phyloP scores from a whole-genome alignment of 2,797 vertebrate species.

The Cirrhinus mrigala region DNA sequence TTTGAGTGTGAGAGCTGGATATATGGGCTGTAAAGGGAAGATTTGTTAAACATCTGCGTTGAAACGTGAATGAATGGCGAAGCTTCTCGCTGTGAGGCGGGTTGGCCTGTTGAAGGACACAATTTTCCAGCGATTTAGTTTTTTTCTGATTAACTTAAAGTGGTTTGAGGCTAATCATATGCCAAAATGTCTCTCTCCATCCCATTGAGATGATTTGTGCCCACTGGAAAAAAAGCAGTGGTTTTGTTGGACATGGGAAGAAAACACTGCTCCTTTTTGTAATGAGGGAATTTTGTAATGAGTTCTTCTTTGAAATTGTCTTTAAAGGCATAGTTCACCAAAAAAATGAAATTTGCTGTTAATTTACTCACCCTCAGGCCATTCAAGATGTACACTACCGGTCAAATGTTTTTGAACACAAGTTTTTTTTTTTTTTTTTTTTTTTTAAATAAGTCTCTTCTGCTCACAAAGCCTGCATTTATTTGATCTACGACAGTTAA shows the following conservation, averaged over 20 bases:
- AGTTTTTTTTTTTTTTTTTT: too few relatives aligned
- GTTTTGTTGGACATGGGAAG: slow-evolving; percentile 3
- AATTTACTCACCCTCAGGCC: neutral
- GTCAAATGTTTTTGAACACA: too few relatives aligned
- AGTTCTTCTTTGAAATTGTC: too few relatives aligned
- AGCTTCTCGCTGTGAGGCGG: neutral
- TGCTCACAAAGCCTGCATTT: too few relatives aligned
- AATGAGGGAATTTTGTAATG: too few relatives aligned
- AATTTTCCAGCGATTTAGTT: neutral
- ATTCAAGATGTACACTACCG: neutral
- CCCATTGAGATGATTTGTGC: neutral
- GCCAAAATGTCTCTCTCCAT: neutral
- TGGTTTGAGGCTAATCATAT: slow-evolving; percentile 24
- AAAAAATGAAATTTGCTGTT: neutral
- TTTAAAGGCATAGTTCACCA: neutral
- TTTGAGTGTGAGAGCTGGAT: slow-evolving; percentile 40
- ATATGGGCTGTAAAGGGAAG: slow-evolving; percentile 16
- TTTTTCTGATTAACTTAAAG: neutral
- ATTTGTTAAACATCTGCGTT: slow-evolving; percentile 24
- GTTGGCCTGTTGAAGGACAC: neutral
- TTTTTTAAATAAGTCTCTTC: too few relatives aligned
- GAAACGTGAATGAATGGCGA: slow-evolving; percentile 5
- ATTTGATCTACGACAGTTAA: too few relatives aligned
- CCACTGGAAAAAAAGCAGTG: neutral
- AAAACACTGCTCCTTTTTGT: neutral